Conservation (phyloP, 2,113 vertebrate genomes). For the Boleophthalmus pectinirostris region DNA sequence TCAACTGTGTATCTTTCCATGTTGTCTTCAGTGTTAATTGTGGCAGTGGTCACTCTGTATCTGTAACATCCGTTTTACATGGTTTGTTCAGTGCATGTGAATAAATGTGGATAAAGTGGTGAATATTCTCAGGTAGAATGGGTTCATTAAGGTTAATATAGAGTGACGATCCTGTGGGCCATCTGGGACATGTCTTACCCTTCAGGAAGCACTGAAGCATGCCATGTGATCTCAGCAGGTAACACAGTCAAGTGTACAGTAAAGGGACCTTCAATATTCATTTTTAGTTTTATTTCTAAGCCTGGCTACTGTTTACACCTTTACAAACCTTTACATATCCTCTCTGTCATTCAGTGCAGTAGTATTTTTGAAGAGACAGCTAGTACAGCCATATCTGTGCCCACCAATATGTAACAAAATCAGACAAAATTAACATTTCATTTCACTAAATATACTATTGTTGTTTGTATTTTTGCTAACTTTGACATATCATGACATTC, state of each 20-base stretch:
- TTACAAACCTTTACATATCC: background rate
- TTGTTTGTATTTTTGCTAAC: too few species aligned
- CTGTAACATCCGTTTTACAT: background rate
- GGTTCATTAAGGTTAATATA: conserved; percentile 9
- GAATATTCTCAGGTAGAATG: background rate
- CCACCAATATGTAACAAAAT: too few species aligned
- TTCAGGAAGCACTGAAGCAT: background rate
- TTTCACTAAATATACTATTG: too few species aligned
- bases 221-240: conserved; percentile 6
- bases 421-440: too few species aligned
- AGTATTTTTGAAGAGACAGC: too few species aligned
- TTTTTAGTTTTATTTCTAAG: background rate
- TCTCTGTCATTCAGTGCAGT: too few species aligned
- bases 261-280: background rate
- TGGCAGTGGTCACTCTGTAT: background rate
- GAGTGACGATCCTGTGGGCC: background rate
- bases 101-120: background rate
- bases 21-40: background rate
- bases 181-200: background rate
- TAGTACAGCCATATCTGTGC: too few species aligned
- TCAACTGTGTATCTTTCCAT: too few species aligned
- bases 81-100: background rate
- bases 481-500: too few species aligned
- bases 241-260: background rate
- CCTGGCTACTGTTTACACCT: background rate